Evolutionary conservation across 2,797 vertebrate genomes (phyloP).

Genomic region (Meriones psammophilus): DNA sequence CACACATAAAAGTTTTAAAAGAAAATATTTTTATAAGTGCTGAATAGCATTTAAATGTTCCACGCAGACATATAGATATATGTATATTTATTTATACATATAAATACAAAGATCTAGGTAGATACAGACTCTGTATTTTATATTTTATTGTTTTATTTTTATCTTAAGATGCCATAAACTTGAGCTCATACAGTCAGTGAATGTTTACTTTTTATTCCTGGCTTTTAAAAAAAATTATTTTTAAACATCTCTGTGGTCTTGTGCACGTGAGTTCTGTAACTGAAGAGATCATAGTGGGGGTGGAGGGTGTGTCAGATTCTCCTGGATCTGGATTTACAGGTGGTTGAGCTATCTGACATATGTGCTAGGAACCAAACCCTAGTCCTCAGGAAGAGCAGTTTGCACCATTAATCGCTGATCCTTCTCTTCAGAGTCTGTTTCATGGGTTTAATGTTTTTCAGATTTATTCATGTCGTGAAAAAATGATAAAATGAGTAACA

Average conservation of each 20-base stretch:
- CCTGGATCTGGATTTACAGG: not conserved
- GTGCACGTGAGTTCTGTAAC: not conserved
- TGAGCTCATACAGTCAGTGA: not conserved
- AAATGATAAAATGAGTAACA: not conserved
- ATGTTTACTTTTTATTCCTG: not conserved
- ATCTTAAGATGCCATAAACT: not conserved
- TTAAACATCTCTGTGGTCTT: not conserved
- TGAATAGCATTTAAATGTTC: not conserved
- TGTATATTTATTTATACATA: not conserved
- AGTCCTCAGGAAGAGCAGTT: not conserved
- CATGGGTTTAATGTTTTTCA: not conserved
- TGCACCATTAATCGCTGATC: not conserved
- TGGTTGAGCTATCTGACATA: not conserved
- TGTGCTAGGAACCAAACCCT: not conserved
- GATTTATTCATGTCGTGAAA: not conserved
- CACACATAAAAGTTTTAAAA: not conserved
- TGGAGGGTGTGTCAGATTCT: not conserved
- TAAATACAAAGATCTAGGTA: not conserved
- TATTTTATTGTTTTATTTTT: not conserved
- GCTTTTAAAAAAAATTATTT: not conserved
- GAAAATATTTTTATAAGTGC: not conserved
- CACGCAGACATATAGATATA: not conserved
- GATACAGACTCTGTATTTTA: not conserved
- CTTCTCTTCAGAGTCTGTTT: not conserved
- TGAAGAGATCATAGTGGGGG: not conserved